Conservation (phyloP, 2,113 vertebrate species). For the Macquaria ambigua region DNA sequence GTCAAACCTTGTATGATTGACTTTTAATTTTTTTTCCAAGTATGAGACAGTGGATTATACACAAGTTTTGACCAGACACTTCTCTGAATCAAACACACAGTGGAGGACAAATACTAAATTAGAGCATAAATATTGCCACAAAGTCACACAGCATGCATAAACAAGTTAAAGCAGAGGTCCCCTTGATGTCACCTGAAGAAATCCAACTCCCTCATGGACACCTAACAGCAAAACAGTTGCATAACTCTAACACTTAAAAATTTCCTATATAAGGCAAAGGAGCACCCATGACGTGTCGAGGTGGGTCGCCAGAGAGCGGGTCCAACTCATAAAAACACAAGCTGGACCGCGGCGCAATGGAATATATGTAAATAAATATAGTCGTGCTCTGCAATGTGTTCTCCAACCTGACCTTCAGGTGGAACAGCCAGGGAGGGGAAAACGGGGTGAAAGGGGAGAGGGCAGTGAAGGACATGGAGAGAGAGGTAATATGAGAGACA, state of each 20-base stretch:
- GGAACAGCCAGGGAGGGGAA: background rate
- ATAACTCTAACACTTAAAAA: conserved; percentile 23
- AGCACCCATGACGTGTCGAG: background rate
- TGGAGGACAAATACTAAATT: conserved; percentile 15
- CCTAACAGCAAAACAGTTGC: conserved; percentile 24
- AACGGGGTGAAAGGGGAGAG: background rate
- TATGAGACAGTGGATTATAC: background rate
- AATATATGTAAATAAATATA: conserved; percentile 78
- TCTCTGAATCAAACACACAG: background rate
- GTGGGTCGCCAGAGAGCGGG: background rate
- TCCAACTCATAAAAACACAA: conserved; percentile 57
- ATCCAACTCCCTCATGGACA: conserved; percentile 30
- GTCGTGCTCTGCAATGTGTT: conserved; percentile 36
- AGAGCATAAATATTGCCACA: conserved; percentile 15
- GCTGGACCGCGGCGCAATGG: conserved; percentile 32
- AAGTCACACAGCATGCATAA: conserved; percentile 7
- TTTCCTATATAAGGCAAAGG: conserved; percentile 57
- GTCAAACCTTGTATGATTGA: background rate
- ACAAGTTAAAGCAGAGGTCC: background rate
- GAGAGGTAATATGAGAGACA: conserved; percentile 3
- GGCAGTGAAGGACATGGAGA: background rate
- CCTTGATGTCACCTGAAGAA: conserved; percentile 60
- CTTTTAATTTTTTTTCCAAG: background rate
- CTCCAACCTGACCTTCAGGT: conserved; percentile 71
- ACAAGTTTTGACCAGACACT: background rate